Base-by-base conservation (phyloP, 2,113 vertebrate genomes). In the Indicator maculatus region DNA sequence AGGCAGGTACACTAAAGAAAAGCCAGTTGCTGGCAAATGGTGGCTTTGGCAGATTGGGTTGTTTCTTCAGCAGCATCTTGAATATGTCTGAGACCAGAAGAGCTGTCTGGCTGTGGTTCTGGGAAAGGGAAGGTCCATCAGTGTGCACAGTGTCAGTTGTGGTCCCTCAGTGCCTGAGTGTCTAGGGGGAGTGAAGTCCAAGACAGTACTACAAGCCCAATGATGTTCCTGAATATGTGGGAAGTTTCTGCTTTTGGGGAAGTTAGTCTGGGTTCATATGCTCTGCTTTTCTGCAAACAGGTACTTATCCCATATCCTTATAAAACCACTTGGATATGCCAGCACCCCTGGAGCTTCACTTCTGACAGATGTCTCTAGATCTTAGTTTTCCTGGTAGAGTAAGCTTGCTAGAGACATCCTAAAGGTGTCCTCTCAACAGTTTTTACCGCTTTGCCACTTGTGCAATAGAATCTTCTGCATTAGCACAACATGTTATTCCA, bases 131-230 rank as follows among this genome's bases (percentile, higher is more conserved):
- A 31, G 61, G 27, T 64, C 20, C 0, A 0, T 64, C 47, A 10
- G 6, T 0, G 0, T 16, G 36, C 18, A 4, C 1, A 1, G 45
- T 1, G 13, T 60, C 69, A 5, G 33, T 3, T 65, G 53, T 27
- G 59, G 53, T 24, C 5, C 1, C 56, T 91, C 21, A 17, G 44
- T 59, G 36, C 23, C 38, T 28, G 16, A 58, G 64, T 2, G 1
- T 27, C 41, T 33, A 3, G 15, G 10, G 16, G 28, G 14, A 39
- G 33, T 55, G 36, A 72, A 88, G 39, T 21, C 27, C 73, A 16
- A 72, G 72, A 5, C 2, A 17, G 16, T 38, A 18, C 8, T 45
- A 55, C 41, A 83, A 75, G 3, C 12, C 19, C 9, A 52, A 52
- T 59, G 69, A 18, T 72, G 26, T 26, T 83, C 31, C 27, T 70